Base-by-base conservation (phyloP, 2,888 invertebrate species). In the Meloe dianella region DNA sequence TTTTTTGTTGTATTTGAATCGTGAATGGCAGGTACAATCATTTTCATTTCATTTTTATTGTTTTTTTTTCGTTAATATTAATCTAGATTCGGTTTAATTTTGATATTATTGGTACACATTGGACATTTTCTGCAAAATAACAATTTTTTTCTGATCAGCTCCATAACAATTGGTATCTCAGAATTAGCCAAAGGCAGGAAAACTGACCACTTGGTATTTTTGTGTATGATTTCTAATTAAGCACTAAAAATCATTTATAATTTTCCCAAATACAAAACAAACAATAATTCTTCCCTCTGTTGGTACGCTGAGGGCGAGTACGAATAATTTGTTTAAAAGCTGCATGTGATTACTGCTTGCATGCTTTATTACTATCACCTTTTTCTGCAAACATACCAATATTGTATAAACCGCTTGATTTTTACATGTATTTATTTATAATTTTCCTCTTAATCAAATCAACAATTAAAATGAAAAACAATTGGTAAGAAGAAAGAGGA, bases 111-210 rank as follows among this genome's bases (percentile, higher is more conserved):
- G 54, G 54, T 51, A 35, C 35, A 35, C 12, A 20, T 47, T 47
- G 47, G 47, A 51, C n/a, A 27, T 14, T 24, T 27, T 14, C 22
- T 7, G 12, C 54, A 12, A 54, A 27, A 27, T 27, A 54, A 54
- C 51, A 35, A 59, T 14, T 30, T 58, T 59, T 41, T 38, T 38
- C 14, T 32, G 32, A 24, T 57, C 12, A 27, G 60, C 38, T 60
- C 17, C 38, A 38, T 14, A 27, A 22, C 22, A 32, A 12, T 24
- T 60, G 32, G 22, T 54, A 69, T 69, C n/a, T n/a, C 80, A 80
- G 83, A 82, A 82, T 76, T 77, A 81, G 83, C 82, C 84, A 83
- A 82, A 76, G 84, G 83, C 84, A 83, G 84, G 83, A 77, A 76
- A 75, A 72, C 75, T 76, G 74, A 73, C 71, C 70, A 65, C 67